Conservation (phyloP, 2,797 vertebrate genomes). For the Cheirogaleus major region DNA sequence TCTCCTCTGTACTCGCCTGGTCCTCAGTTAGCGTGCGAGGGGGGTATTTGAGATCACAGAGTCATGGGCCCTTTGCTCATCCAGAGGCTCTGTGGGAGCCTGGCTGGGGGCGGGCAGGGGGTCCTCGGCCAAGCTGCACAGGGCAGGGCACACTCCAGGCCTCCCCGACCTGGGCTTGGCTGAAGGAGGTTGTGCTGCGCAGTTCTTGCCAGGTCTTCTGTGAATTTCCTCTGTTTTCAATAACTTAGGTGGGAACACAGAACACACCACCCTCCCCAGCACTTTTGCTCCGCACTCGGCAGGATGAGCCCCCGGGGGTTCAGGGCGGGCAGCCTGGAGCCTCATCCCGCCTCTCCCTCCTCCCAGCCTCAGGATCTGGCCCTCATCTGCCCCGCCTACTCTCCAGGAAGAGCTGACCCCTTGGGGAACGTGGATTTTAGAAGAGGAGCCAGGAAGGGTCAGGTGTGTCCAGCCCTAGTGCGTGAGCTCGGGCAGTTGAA, state of each 20-base stretch:
- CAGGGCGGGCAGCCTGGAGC: neutral
- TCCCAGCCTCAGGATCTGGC: neutral
- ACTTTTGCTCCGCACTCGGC: fast-evolving
- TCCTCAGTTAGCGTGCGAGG: neutral
- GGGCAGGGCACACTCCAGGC: fast-evolving
- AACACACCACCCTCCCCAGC: neutral
- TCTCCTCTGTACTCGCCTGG: neutral
- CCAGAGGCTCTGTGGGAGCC: neutral
- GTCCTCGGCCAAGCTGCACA: neutral
- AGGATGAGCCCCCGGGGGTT: neutral
- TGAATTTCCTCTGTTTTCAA: neutral
- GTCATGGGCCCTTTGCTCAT: neutral
- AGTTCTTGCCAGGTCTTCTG: neutral
- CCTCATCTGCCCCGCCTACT: neutral
- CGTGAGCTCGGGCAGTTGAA: neutral
- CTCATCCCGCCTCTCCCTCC: neutral
- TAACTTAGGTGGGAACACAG: neutral
- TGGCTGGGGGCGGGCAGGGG: neutral
- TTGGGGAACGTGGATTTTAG: neutral
- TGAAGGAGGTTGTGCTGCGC: neutral
- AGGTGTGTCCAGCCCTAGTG: neutral
- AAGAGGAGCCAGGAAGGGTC: neutral
- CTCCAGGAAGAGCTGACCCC: neutral
- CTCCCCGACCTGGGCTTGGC: neutral
- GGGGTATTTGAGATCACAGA: neutral